Base-by-base conservation (phyloP, 2,797 vertebrate genomes). In the Xiphophorus birchmanni region DNA sequence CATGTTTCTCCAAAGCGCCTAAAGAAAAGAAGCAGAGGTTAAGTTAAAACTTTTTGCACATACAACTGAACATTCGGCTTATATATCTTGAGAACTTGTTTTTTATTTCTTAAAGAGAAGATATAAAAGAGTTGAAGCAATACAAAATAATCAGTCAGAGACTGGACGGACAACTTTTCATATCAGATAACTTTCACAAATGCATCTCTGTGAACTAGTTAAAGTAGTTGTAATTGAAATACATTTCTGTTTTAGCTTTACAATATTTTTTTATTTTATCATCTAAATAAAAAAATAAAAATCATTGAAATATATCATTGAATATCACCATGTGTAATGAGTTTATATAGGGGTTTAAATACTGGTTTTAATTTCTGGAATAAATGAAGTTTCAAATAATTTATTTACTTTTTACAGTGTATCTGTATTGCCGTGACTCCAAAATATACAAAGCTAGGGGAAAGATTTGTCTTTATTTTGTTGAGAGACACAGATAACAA, bases 1-100 rank as follows among this genome's bases (percentile, higher is more conserved):
- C 95, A 96, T 96, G 93, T 94, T 96, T 95, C 89, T 94, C 80
- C 81, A 82, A 82, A 21, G 86, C 74, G 88, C 92, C 95, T 96
- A 58, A 11, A 86, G 76, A 83, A 17, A 74, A 88, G 58, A 92
- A 26, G 89, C 0, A 17, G 5, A 77, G 87, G 81, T 45, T 52
- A 50, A 73, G 89, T 29, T 86, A 77, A 76, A 82, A 73, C 6
- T 40, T 83, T 75, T 54, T 78, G 40, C 67, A 45, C 47, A 8
- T 35, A 58, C n/a, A 71, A 71, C 11, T 44, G 5, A 71, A 71
- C 13, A 35, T 13, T 7, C 35, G 32, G 5, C 10, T 60, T 47
- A 54, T 3, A 9, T 26, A 54, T 21, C 26, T 58, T 58, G 10
- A 58, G 10, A 58, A 29, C 26, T 56, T 56, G 9, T 4, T 58